Evolutionary conservation across 2,797 vertebrate genomes (phyloP).

Genomic region (Propithecus perrieri): DNA sequence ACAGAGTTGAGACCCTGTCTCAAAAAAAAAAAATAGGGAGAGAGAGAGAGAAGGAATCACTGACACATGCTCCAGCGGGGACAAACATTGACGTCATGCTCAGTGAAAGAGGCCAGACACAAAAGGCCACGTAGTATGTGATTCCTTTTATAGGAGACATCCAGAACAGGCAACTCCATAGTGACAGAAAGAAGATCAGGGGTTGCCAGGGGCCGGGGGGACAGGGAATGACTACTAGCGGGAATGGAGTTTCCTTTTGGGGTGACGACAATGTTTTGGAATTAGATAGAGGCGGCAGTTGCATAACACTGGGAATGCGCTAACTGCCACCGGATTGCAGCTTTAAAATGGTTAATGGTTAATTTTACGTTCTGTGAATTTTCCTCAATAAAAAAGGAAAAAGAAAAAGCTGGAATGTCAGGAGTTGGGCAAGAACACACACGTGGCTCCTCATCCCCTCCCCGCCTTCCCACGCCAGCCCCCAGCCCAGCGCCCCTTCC

Average conservation of each 20-base stretch:
- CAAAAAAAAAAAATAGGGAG: neutral
- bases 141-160: neutral
- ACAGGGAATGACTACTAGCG: neutral
- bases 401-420: neutral
- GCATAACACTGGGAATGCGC: neutral
- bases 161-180: neutral
- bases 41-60: neutral
- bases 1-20: neutral
- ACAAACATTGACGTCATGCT: neutral
- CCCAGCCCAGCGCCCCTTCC: neutral
- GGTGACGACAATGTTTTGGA: neutral
- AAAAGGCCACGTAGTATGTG: neutral
- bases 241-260: neutral
- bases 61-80: too few species aligned
- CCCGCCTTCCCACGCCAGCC: too few species aligned
- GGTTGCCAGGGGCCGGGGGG: neutral
- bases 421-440: neutral
- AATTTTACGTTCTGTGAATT: neutral
- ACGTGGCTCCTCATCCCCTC: neutral
- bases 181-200: too few species aligned
- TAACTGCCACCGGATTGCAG: neutral
- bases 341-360: slow-evolving; percentile 20
- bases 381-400: neutral
- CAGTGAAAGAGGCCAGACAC: neutral
- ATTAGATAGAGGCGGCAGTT: neutral